Base-by-base conservation (phyloP, 35 echinoderm and acorn worm genomes). In the Apostichopus japonicus region DNA sequence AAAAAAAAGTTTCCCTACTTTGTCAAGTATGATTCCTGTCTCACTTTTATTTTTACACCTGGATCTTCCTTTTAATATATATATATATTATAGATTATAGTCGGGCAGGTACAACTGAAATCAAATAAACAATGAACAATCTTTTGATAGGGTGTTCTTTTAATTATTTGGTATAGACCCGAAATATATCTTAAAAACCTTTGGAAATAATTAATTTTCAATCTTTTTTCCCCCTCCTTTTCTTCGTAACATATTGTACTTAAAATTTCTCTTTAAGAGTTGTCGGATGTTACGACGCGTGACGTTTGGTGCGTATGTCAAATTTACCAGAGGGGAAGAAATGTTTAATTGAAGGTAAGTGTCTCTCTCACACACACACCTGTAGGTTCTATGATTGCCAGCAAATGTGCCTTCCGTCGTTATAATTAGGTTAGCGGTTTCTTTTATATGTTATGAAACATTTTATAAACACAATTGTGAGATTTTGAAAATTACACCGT, bases 341-440 rank as follows among this genome's bases (percentile, higher is more conserved):
- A 75, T 75, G 71, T 75, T 75, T 75, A 75, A 75, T 75, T 75
- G 71, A 75, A 75, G 17, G 71, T 75, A 75, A 75, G 71, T 75
- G 71, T 75, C 71, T 75, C 17, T 19, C n/a, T 23, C 71, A 75
- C 71, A 75, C 57, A 61, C 71, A 75, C 22, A 75, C 71, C 71
- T 75, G 71, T 75, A 75, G 71, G 71, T 75, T 44, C 15, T 75
- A 23, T n/a, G 71, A 19, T 75, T 19, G 11, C 63, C 8, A 19
- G 63, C 11, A 67, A 15, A 67, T 67, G 14, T 67, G 63, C 13
- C 63, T 67, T 67, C 11, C 63, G 63, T 15, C 63, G 19, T 15
- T 67, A 15, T 67, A 67, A 67, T 67, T 67, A 67, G 63, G 63
- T 67, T 67, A 67, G 19, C 63, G 63, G 63, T 67, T 67, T 67